Evolutionary conservation across 2,888 invertebrate species (phyloP).

Genomic region (Laspeyria flexula): DNA sequence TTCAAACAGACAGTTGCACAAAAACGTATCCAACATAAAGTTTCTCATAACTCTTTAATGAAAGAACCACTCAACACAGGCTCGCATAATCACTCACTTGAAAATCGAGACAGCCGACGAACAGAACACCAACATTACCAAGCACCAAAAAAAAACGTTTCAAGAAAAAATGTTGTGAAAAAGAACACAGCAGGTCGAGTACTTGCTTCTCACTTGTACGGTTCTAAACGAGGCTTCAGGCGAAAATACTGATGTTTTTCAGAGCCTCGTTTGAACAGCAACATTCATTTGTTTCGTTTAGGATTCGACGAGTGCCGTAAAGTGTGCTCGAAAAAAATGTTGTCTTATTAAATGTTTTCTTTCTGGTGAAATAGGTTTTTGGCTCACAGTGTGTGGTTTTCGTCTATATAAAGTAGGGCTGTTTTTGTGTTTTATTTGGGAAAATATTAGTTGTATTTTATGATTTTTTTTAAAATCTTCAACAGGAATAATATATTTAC

Average conservation of each 20-base stretch:
- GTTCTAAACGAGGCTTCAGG: constrained; percentile 32
- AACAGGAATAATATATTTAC: too few species aligned
- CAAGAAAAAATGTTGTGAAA: constrained; percentile 16
- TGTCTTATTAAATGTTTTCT: constrained; percentile 29
- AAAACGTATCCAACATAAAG: not conserved
- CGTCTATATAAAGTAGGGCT: too few species aligned
- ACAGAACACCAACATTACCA: not conserved
- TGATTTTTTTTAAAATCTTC: too few species aligned
- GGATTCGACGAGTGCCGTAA: constrained; percentile 27
- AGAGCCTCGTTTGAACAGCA: constrained; percentile 20
- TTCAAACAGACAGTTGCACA: too few species aligned
- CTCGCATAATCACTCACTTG: not conserved
- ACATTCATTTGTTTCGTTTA: constrained; percentile 37
- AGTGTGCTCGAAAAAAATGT: constrained; percentile 24
- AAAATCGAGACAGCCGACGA: not conserved
- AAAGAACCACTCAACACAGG: not conserved
- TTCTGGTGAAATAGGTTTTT: not conserved
- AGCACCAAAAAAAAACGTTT: constrained; percentile 17
- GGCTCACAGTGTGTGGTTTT: not conserved
- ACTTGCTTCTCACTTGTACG: constrained; percentile 33
- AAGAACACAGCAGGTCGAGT: constrained; percentile 20
- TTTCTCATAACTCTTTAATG: not conserved
- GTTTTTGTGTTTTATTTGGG: too few species aligned
- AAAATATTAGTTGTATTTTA: too few species aligned
- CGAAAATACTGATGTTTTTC: constrained; percentile 20